phyloP scores from a whole-genome alignment of 1,140 invertebrate genomes.

The Sinonovacula constricta region DNA sequence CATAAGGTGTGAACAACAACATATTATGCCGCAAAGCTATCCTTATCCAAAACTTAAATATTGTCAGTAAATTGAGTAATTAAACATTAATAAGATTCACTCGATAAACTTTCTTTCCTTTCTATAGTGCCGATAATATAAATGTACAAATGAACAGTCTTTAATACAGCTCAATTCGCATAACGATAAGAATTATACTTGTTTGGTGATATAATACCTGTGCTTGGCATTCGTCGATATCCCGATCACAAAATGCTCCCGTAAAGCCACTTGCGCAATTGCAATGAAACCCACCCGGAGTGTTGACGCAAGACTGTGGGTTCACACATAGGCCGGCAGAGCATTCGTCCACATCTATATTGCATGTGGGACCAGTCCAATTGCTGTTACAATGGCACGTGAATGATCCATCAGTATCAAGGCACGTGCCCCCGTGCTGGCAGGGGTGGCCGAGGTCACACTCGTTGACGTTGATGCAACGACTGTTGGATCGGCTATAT shows the following conservation, averaged over 20 bases:
- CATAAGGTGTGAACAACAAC: too few relatives aligned
- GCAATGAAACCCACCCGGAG: slow-evolving; percentile 32
- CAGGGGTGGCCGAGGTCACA: slow-evolving; percentile 44
- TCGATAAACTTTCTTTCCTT: too few relatives aligned
- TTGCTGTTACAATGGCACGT: slow-evolving; percentile 21
- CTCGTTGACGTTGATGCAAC: slow-evolving; percentile 43
- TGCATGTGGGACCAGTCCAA: slow-evolving; percentile 29
- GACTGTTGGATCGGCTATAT: too few relatives aligned
- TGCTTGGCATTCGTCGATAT: slow-evolving; percentile 44
- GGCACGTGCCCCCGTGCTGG: slow-evolving; percentile 44
- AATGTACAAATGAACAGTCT: too few relatives aligned
- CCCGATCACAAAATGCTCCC: slow-evolving; percentile 9
- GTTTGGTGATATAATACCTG: too few relatives aligned
- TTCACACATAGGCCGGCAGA: slow-evolving; percentile 18
- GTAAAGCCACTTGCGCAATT: slow-evolving; percentile 12
- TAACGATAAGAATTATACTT: too few relatives aligned
- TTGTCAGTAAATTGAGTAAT: too few relatives aligned
- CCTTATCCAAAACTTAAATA: too few relatives aligned
- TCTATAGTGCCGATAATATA: too few relatives aligned
- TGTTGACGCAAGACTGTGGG: slow-evolving; percentile 33
- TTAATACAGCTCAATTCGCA: too few relatives aligned
- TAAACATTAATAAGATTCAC: too few relatives aligned
- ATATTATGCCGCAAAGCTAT: too few relatives aligned
- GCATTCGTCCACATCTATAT: slow-evolving; percentile 36
- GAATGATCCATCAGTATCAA: slow-evolving; percentile 33